Evolutionary conservation across 2,113 vertebrate genomes (phyloP).

Genomic region (Eira barbara): DNA sequence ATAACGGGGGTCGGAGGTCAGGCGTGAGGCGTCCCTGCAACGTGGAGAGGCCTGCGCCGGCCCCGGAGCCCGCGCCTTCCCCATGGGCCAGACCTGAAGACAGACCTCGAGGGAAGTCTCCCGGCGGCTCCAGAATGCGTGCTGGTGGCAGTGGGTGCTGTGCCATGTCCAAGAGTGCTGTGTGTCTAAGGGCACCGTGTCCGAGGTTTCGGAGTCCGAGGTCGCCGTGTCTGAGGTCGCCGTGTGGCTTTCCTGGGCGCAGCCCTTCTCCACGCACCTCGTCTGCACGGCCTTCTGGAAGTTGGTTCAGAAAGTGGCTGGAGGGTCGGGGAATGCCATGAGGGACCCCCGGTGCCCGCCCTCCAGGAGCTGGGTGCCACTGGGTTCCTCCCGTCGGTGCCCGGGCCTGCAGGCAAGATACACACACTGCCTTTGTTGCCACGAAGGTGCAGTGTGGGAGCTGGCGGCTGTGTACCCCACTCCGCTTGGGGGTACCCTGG

Average conservation of each 20-base stretch:
- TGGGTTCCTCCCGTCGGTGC: accelerated
- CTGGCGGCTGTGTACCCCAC: neutral
- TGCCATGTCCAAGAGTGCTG: too few relatives aligned
- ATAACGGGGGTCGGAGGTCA: neutral
- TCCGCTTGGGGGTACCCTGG: neutral
- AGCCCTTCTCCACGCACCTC: neutral
- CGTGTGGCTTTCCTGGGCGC: neutral
- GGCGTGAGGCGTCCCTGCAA: neutral
- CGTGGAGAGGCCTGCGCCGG: neutral
- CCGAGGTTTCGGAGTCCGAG: neutral
- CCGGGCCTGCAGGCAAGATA: neutral
- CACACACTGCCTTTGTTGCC: neutral
- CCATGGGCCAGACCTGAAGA: neutral
- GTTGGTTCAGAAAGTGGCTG: neutral
- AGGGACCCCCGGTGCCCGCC: neutral
- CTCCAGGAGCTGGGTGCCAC: neutral
- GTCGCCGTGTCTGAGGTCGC: neutral
- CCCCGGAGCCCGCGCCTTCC: neutral
- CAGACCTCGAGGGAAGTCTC: neutral
- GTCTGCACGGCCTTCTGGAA: neutral
- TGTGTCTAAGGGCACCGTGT: neutral
- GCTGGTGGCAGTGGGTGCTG: too few relatives aligned
- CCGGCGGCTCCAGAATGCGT: neutral
- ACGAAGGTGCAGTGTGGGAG: neutral
- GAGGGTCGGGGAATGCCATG: neutral